A percentile compares a stretch with the other conserved stretches of the same genome.
phyloP scores from a whole-genome alignment of 2,113 vertebrate genomes.

The Todiramphus chloris region DNA sequence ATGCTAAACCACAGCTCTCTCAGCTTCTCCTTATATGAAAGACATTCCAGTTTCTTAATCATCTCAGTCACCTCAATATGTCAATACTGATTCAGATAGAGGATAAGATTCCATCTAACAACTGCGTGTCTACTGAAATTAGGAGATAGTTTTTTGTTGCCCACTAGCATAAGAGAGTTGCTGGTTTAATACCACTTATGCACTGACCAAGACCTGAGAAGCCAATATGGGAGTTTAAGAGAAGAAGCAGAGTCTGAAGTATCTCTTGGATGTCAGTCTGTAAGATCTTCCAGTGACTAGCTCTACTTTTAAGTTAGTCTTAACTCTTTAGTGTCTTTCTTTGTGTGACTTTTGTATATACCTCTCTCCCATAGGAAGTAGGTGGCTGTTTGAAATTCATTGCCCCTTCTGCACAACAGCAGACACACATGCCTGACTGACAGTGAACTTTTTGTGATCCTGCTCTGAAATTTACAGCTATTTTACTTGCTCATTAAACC shows the following conservation, averaged over 20 bases:
- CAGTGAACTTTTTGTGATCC: neutral
- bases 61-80: neutral
- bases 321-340: neutral
- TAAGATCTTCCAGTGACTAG: neutral
- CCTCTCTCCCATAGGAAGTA: neutral
- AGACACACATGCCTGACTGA: neutral
- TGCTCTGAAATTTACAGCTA: slow-evolving; percentile 40
- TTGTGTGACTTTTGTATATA: neutral
- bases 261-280: neutral
- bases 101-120: neutral
- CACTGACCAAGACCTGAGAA: neutral
- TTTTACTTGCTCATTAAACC: slow-evolving; percentile 24
- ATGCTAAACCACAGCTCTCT: neutral
- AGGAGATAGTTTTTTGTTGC: neutral
- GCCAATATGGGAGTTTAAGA: neutral
- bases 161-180: neutral
- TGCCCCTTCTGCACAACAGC: neutral
- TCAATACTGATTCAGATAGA: neutral
- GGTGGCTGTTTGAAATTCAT: neutral
- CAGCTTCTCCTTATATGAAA: neutral
- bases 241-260: neutral
- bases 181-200: neutral
- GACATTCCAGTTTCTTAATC: neutral
- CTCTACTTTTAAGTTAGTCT: neutral
- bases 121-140: neutral